phyloP scores from a whole-genome alignment of 2,888 invertebrate genomes.

The Cabera pusaria region DNA sequence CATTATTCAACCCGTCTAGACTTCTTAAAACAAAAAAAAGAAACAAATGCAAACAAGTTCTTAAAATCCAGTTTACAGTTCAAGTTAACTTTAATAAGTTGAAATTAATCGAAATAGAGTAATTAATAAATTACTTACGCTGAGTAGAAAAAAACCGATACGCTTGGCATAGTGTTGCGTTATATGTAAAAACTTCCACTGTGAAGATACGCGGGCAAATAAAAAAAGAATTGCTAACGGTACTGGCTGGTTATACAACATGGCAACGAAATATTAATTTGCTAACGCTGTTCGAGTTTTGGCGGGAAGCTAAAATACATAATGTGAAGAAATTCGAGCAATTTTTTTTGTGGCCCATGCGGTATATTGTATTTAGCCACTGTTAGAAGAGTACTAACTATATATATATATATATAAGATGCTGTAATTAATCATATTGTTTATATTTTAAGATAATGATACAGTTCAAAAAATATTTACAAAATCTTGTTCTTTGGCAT shows the following conservation, averaged over 20 bases:
- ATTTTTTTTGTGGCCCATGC: too few species aligned
- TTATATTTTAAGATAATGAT: too few species aligned
- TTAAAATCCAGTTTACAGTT: constrained; percentile 41
- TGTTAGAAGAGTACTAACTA: too few species aligned
- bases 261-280: constrained; percentile 37
- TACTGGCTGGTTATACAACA: constrained; percentile 34
- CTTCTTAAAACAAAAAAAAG: not conserved
- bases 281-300: too few species aligned
- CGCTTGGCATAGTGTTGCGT: constrained; percentile 34
- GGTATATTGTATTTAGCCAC: too few species aligned
- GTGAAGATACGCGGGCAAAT: constrained; percentile 38
- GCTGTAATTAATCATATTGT: too few species aligned
- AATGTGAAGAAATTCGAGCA: too few species aligned
- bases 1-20: constrained; percentile 3
- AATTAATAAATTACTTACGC: constrained; percentile 60
- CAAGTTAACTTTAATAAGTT: constrained; percentile 38
- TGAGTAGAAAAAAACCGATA: constrained; percentile 37
- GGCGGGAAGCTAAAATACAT: too few species aligned
- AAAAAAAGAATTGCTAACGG: constrained; percentile 34
- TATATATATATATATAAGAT: too few species aligned
- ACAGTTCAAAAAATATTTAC: too few species aligned
- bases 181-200: constrained; percentile 40
- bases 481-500: too few species aligned
- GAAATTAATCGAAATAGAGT: constrained; percentile 57
- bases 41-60: constrained; percentile 3